A percentile compares a stretch with the other conserved stretches of the same genome.
phyloP scores from a whole-genome alignment of 2,113 vertebrate species.

The Coturnix japonica region DNA sequence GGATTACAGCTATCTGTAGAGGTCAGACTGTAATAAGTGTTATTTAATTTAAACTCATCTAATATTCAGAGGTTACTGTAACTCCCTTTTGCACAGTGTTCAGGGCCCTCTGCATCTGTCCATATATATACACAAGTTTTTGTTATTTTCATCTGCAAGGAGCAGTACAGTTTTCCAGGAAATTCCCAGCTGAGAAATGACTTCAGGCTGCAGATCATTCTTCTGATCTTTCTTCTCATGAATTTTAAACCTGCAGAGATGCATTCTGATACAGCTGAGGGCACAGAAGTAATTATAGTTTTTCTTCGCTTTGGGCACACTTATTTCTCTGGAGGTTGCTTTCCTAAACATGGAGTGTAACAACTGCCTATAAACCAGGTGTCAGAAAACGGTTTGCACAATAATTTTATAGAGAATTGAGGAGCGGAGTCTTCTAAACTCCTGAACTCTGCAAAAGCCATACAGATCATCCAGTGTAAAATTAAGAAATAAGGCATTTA shows the following conservation, averaged over 20 bases:
- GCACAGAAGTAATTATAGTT: constrained; percentile 46
- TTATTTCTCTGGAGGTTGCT: constrained; percentile 39
- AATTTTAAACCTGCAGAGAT: constrained; percentile 57
- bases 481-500: constrained; percentile 20
- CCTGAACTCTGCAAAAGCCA: constrained; percentile 38
- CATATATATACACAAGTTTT: background rate
- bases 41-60: background rate
- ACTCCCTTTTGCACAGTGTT: background rate
- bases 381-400: background rate
- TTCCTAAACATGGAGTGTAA: background rate
- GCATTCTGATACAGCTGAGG: constrained; percentile 36
- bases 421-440: constrained; percentile 31
- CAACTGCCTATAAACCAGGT: background rate
- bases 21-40: background rate
- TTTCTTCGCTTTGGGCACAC: constrained; percentile 51
- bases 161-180: constrained; percentile 20
- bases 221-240: constrained; percentile 49
- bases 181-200: constrained; percentile 38
- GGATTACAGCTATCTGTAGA: background rate
- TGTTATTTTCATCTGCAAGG: constrained; percentile 1
- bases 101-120: background rate
- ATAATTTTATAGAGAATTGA: background rate
- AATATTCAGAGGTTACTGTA: background rate
- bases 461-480: constrained; percentile 45
- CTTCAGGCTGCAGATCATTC: constrained; percentile 33